These are phyloP conservation scores for Plectrocnemia conspersa DNA, from an alignment of 1,140 invertebrate genomes.

Conservation along the genomic window DNA sequence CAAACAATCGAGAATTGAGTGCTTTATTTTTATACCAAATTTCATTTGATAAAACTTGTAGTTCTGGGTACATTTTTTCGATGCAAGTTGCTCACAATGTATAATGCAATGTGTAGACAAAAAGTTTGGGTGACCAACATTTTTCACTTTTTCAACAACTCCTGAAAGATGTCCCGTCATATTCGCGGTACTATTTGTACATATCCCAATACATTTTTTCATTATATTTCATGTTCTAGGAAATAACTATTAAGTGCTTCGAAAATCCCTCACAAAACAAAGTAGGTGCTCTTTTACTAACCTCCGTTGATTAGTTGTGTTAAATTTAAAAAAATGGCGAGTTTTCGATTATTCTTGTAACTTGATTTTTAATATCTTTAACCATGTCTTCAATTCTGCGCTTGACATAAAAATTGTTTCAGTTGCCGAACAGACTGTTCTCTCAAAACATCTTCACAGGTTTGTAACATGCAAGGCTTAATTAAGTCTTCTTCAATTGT, in stretches of 20 bases:
- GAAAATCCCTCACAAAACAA: neutral
- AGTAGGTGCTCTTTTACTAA: too few species aligned
- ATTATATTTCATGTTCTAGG: neutral
- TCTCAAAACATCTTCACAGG: too few species aligned
- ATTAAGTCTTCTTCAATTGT: too few species aligned
- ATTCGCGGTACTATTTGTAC: conserved; percentile 1
- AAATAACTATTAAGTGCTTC: conserved; percentile 8
- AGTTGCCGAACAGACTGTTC: too few species aligned
- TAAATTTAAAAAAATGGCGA: too few species aligned
- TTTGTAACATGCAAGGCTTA: too few species aligned
- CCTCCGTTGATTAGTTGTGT: too few species aligned
- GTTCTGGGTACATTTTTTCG: neutral
- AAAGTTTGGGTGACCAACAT: conserved; percentile 11
- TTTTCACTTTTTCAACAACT: conserved; percentile 10
- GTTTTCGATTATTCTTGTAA: too few species aligned
- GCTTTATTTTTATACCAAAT: neutral
- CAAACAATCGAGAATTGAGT: neutral
- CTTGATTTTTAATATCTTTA: too few species aligned
- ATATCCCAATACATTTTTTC: conserved; percentile 9
- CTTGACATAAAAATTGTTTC: too few species aligned
- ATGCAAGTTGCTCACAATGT: conserved; percentile 4
- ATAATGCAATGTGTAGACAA: conserved; percentile 12
- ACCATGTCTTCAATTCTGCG: too few species aligned
- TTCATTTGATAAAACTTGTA: neutral
- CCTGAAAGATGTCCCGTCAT: conserved; percentile 12